A percentile compares a stretch with the other conserved stretches of the same genome.
Conservation (phyloP, 1,140 invertebrate genomes). For the Tetraneura akinire region DNA sequence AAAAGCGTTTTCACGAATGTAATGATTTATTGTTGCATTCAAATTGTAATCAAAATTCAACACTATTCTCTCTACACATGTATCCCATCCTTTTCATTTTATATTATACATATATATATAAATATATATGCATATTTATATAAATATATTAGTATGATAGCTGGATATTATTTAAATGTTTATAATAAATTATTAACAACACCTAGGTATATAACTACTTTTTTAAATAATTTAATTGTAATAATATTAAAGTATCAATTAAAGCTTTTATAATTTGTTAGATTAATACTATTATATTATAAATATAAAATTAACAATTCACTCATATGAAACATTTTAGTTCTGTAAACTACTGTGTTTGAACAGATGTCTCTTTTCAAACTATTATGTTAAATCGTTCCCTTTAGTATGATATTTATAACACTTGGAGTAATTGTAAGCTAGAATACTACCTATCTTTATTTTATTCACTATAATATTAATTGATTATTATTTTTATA, state of each 20-base stretch:
- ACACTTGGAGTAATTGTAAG: constrained; percentile 16
- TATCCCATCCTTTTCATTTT: too few relatives aligned
- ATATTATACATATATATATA: too few relatives aligned
- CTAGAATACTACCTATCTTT: not conserved
- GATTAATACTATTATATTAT: not conserved
- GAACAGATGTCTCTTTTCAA: constrained; percentile 41
- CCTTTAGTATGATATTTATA: not conserved
- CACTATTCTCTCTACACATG: too few relatives aligned
- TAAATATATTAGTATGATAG: too few relatives aligned
- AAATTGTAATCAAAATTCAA: too few relatives aligned
- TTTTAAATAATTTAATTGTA: too few relatives aligned
- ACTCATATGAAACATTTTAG: not conserved
- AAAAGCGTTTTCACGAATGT: too few relatives aligned
- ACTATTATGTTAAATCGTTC: constrained; percentile 20
- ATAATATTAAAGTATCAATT: not conserved
- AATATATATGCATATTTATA: too few relatives aligned
- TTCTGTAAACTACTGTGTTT: constrained; percentile 2
- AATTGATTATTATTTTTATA: constrained; percentile 30
- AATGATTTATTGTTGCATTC: too few relatives aligned
- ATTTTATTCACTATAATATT: not conserved
- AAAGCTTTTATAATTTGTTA: not conserved
- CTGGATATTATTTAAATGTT: too few relatives aligned
- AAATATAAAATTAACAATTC: constrained; percentile 9
- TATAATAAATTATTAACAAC: too few relatives aligned
- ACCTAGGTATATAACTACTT: too few relatives aligned